Conservation (phyloP, 2,797 vertebrate species). For the Typhlichthys eigenmanni region DNA sequence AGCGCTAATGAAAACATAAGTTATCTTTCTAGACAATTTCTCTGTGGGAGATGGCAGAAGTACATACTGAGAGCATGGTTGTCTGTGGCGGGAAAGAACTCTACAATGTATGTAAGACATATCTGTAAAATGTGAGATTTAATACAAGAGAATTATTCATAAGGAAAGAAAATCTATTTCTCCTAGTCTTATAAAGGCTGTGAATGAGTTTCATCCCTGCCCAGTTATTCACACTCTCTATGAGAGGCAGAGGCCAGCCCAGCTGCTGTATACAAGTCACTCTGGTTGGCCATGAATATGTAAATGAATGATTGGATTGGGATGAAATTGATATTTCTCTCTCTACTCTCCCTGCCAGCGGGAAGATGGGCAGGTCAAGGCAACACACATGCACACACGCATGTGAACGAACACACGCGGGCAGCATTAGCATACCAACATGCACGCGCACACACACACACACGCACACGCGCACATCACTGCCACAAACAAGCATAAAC, state of each 20-base stretch:
- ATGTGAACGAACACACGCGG: background rate
- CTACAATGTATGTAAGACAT: background rate
- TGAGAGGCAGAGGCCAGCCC: background rate
- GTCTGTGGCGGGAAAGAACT: background rate
- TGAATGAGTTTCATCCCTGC: background rate
- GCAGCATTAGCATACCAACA: background rate
- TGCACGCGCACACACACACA: background rate
- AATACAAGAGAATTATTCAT: conserved; percentile 4
- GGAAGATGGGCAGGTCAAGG: conserved; percentile 19
- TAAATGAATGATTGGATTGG: conserved; percentile 38
- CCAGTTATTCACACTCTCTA: conserved; percentile 21
- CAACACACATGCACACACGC: background rate
- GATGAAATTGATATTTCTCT: conserved; percentile 50
- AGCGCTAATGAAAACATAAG: no score
- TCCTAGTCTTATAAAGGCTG: background rate
- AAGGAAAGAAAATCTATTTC: background rate
- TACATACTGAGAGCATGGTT: no score
- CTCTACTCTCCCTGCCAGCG: background rate
- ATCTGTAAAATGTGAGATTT: background rate
- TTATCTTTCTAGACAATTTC: no score
- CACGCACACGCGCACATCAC: background rate
- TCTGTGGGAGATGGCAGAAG: no score
- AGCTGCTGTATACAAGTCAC: conserved; percentile 14
- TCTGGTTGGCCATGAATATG: conserved; percentile 27
- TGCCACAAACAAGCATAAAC: background rate